Evolutionary conservation across 2,113 vertebrate species (phyloP), one percentile per base, ranked within the genome.

Genomic region (Sapayoa aenigma): DNA sequence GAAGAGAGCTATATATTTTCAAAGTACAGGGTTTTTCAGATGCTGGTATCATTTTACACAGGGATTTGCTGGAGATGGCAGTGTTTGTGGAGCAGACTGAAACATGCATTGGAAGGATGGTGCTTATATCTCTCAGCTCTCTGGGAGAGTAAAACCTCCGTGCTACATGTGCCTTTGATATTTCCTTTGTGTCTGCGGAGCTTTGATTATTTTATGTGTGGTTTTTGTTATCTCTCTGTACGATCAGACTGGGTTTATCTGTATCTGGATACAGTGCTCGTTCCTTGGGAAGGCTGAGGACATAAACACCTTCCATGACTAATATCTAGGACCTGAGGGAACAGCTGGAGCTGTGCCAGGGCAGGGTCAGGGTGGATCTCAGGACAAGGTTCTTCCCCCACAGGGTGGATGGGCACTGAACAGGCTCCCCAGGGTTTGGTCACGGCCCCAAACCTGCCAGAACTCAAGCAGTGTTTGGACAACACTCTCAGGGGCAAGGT

Each of bases 121-220:
- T 84, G 35, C 72, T 80, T 27, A 2, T n/a, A 24, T 84, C 56
- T 90, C 42, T 31, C 44, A n/a, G 1, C 53, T 50, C 55, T 41
- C 37, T 0, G 0, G 33, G 63, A 60, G 76, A 75, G 56, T 20
- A 47, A 79, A 86, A 35, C 25, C 59, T 58, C 35, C 0, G 1
- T 85, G 78, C 80, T 73, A 11, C 3, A 0, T 9, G 9, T 18
- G n/a, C 60, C 69, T 87, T 41, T 23, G 66, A 41, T 63, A 65
- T n/a, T 28, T 60, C 60, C 60, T 92, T 14, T 35, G 46, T 77
- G 55, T 28, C 81, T 75, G 55, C 49, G 53, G 49, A 49, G 20
- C 35, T 63, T 14, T 30, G 47, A 14, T 62, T 9, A n/a, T 37
- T 76, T 60, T 11, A 7, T 24, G 5, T 72, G 56, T 74, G 44